Evolutionary conservation across 2,888 invertebrate genomes (phyloP), one percentile per base, ranked within the genome.

Genomic region (Sturmia bella): DNA sequence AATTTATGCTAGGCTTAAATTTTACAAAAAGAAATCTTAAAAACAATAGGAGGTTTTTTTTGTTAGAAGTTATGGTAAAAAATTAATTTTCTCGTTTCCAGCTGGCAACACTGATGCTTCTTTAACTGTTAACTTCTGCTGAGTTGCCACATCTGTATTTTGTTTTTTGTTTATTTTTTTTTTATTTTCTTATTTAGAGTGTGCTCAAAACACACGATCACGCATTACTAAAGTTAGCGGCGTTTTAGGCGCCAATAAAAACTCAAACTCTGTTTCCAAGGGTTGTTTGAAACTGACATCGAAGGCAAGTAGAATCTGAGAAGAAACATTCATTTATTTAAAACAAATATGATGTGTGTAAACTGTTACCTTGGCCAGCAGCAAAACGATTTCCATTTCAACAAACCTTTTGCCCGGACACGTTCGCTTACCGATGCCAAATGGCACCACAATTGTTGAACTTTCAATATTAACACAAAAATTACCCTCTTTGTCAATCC

Each of bases 361-460:
- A 24, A 57, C 32, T 9, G 7, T 32, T 32, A 95, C 95, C 93
- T 95, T 95, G 24, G 95, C 95, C 19, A 96, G 91, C 77, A 95
- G 91, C 68, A 96, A 91, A 81, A 95, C 94, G 17, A 96, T 91
- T 85, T 95, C 95, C 85, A 96, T 93, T 86, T 96, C 96, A 2
- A 96, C 95, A 88, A 96, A 96, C 79, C 96, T 92, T 90, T 96
- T 96, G 57, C 97, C 97, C 0, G 97, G 97, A 88, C 97, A 97
- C 91, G 95, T 95, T 56, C 97, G 92, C 66, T 94, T 93, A 0
- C 97, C 97, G 41, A 94, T 92, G 0, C 97, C 97, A 89, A 97
- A 97, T 0, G 96, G 96, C 7, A 94, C 93, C 1, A 96, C 94
- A 61, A 97, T 91, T 56, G 94, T 92, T 7, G 95, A 93, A 85